Conservation (phyloP, 2,888 invertebrate genomes). For the Leptinotarsa peninsularis region DNA sequence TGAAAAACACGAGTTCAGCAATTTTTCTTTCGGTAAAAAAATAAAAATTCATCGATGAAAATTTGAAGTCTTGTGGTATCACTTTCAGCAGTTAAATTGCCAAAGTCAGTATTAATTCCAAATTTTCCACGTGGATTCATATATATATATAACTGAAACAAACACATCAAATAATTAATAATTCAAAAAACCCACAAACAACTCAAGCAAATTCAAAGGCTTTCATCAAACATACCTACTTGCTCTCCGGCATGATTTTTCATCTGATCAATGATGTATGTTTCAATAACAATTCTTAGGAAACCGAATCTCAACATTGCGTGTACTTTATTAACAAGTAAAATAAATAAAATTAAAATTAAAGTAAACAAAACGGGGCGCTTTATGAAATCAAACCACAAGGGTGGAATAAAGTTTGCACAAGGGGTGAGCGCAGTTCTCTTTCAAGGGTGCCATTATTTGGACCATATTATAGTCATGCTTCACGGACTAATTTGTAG, state of each 20-base stretch:
- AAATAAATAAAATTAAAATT: constrained; percentile 64
- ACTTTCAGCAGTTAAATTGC: too few species aligned
- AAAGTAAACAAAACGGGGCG: constrained; percentile 60
- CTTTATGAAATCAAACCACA: constrained; percentile 62
- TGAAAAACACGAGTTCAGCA: too few species aligned
- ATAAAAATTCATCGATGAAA: too few species aligned
- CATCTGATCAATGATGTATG: constrained; percentile 17
- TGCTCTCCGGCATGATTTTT: constrained; percentile 11
- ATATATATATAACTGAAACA: too few species aligned
- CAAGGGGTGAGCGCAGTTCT: constrained; percentile 51
- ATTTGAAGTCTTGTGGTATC: too few species aligned
- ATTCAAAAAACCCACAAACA: neutral
- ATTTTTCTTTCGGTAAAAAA: too few species aligned
- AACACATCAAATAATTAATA: too few species aligned
- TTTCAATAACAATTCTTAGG: constrained; percentile 1
- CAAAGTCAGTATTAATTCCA: too few species aligned
- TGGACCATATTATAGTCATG: constrained; percentile 50
- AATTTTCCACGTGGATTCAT: too few species aligned
- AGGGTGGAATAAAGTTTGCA: constrained; percentile 58
- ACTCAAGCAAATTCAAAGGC: neutral
- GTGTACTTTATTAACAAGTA: constrained; percentile 52
- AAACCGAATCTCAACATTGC: constrained; percentile 10
- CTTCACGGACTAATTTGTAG: constrained; percentile 61
- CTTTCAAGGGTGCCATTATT: constrained; percentile 45
- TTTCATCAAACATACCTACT: neutral